Percentiles rank a stretch among this genome's conserved stretches.
These are phyloP conservation scores for Trichogramma evanescens DNA, from an alignment of 2,888 invertebrate species.

Conservation along the genomic window DNA sequence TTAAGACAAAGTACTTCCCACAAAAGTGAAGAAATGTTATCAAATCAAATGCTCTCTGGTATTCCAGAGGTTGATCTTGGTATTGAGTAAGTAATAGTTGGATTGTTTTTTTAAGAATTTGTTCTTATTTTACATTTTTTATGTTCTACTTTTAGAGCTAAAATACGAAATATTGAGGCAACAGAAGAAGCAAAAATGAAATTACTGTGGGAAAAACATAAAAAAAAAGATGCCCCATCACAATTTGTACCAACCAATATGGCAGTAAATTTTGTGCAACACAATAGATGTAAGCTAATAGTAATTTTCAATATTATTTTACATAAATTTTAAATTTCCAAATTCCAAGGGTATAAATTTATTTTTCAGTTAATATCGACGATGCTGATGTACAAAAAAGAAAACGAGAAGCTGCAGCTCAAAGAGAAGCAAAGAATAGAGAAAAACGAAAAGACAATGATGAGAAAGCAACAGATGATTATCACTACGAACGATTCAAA, in stretches of 20 bases:
- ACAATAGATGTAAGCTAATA: conserved; percentile 79
- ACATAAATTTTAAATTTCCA: not conserved
- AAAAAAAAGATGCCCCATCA: conserved; percentile 87
- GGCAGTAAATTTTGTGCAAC: conserved; percentile 97
- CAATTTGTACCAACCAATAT: conserved; percentile 96
- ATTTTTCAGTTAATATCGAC: conserved; percentile 75
- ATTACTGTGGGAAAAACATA: conserved; percentile 79
- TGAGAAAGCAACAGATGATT: conserved; percentile 93
- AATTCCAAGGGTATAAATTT: conserved; percentile 16
- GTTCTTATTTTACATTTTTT: conserved; percentile 2
- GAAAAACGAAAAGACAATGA: conserved; percentile 62
- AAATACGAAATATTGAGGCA: conserved; percentile 97
- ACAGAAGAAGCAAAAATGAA: conserved; percentile 97
- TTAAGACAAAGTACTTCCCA: conserved; percentile 78
- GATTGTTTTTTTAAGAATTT: conserved; percentile 2
- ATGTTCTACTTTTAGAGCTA: conserved; percentile 56
- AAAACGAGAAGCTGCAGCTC: conserved; percentile 54
- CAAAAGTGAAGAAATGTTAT: conserved; percentile 96
- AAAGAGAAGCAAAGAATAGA: conserved; percentile 43
- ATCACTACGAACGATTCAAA: conserved; percentile 92
- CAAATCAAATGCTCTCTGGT: conserved; percentile 99
- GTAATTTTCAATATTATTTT: not conserved
- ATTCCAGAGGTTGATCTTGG: conserved; percentile 99
- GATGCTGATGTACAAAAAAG: conserved; percentile 57
- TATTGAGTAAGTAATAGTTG: conserved; percentile 64